Conservation (phyloP, 2,888 invertebrate genomes). For the Orthosia gracilis region DNA sequence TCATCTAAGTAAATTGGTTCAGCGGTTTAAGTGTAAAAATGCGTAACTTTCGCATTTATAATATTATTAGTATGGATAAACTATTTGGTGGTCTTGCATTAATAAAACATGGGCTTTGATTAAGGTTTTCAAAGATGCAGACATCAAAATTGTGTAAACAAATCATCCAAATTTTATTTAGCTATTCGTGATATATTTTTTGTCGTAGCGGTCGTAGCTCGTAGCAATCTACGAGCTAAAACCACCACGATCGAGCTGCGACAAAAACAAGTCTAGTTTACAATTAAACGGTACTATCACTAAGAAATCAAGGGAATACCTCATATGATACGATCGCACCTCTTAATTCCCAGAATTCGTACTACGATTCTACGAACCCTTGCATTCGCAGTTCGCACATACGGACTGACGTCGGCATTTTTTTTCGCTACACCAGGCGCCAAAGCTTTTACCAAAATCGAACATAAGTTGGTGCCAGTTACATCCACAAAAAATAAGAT, state of each 20-base stretch:
- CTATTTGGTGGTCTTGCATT: too few species aligned
- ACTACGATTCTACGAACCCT: conserved; percentile 79
- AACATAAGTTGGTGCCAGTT: conserved; percentile 70
- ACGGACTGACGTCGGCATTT: conserved; percentile 74
- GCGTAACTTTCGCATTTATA: too few species aligned
- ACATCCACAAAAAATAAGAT: conserved; percentile 80
- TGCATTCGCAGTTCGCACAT: conserved; percentile 81
- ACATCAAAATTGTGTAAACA: background rate
- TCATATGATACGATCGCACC: conserved; percentile 69
- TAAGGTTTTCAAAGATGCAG: background rate
- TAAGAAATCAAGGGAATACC: conserved; percentile 63
- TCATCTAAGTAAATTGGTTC: too few species aligned
- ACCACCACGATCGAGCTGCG: background rate
- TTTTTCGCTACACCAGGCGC: conserved; percentile 84
- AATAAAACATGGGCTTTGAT: background rate
- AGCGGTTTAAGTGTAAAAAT: too few species aligned
- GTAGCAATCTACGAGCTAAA: background rate
- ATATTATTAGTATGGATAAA: too few species aligned
- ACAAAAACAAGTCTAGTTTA: background rate
- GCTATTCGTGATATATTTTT: too few species aligned
- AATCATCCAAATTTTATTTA: background rate
- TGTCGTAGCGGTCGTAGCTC: background rate
- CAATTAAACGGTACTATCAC: conserved; percentile 22
- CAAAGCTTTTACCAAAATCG: conserved; percentile 86
- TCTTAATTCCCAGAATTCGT: conserved; percentile 79